Evolutionary conservation across 37 sponge, comb jelly and placozoan genomes (phyloP), one percentile per base, ranked within the genome.

Genomic region (Crambe crambe): DNA sequence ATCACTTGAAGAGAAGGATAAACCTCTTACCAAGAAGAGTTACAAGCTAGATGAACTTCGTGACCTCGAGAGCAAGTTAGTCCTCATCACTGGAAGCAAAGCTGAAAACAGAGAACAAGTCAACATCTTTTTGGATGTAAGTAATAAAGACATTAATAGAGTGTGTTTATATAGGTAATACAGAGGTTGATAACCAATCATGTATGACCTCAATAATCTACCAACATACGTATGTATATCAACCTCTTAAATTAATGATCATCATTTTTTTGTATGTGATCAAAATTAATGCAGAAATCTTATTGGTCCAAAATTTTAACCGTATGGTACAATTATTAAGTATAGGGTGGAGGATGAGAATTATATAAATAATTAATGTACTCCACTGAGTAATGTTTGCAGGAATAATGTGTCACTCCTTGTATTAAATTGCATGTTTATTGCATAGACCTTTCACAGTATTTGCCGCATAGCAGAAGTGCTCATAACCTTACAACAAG

Each of bases 21-120:
- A 79, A 60, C 43, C 42, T 25, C 65, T 82, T 58, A 25, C 74
- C 30, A 76, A 85, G 78, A 56, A 27, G 12, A 71, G 51, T 3
- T 92, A 82, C 59, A 61, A 66, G 37, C 73, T 92, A 23, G 82
- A 92, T 68, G 89, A 92, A 17, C 82, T 92, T 2, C 58, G 85
- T 37, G 93, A 92, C 56, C 61, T 92, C 18, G 89, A 92, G 74
- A 92, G 93, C 32, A 92, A 92, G 56, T 61, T 92, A 41, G 93
- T 88, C 17, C 82, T 92, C 25, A 92, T 92, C 20, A 85, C 79
- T 75, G 93, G 93, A 31, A 85, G 70, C 37, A 81, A 84, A n/a
- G 66, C 82, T 38, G 82, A 88, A 34, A 56, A 77, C 34, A 74
- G 80, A 75, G 57, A 57, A 43, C 71, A 79, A 58, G 85, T 89